Percentiles rank a stretch among this genome's conserved stretches.
These are phyloP conservation scores for Pterocles burchelli DNA, from an alignment of 2,113 vertebrate genomes.

Conservation along the genomic window DNA sequence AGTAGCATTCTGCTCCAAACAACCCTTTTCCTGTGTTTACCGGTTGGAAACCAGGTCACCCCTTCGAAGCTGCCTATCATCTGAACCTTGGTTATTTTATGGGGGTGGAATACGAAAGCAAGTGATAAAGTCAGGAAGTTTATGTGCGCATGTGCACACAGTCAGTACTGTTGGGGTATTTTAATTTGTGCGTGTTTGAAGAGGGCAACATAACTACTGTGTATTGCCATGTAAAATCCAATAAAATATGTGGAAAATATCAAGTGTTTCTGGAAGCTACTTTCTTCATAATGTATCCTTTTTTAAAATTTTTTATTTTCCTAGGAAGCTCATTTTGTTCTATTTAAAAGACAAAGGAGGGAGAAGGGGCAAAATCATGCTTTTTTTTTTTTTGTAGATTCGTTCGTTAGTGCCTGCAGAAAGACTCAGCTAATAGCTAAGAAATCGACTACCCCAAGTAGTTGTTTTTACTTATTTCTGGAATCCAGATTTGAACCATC, in stretches of 20 bases:
- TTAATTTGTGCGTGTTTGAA: conserved; percentile 3
- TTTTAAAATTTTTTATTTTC: neutral
- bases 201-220: conserved; percentile 24
- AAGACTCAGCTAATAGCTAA: neutral
- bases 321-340: neutral
- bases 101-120: conserved; percentile 18
- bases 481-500: neutral
- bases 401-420: neutral
- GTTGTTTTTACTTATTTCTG: neutral
- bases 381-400: neutral
- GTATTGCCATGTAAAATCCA: conserved; percentile 68
- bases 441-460: neutral
- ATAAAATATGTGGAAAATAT: conserved; percentile 71
- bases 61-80: neutral
- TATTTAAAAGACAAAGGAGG: neutral
- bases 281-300: neutral
- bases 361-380: neutral
- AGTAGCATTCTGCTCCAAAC: neutral
- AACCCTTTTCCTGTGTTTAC: neutral
- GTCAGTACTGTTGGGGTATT: neutral
- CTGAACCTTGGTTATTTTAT: neutral
- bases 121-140: neutral
- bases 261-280: neutral
- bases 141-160: neutral
- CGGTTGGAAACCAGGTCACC: neutral